phyloP scores from a whole-genome alignment of 1,140 invertebrate species.

The Dermatophagoides farinae region DNA sequence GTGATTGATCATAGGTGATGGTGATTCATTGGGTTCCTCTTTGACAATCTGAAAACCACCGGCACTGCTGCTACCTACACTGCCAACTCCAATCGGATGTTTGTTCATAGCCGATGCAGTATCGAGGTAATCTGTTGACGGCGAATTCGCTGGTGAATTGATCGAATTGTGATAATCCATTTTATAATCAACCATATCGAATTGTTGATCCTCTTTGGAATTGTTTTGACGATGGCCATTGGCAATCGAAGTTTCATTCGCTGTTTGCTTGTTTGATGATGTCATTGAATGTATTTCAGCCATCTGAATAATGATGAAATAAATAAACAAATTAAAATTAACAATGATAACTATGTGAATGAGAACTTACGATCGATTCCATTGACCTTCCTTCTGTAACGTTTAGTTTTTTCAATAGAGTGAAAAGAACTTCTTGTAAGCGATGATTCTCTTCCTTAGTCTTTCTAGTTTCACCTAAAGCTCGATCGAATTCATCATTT shows the following conservation, averaged over 20 bases:
- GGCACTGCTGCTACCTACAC: too few relatives aligned
- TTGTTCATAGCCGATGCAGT: too few relatives aligned
- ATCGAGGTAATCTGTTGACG: too few relatives aligned
- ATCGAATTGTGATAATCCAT: too few relatives aligned
- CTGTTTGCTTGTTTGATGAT: neutral
- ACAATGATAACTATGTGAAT: neutral
- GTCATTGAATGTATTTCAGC: neutral
- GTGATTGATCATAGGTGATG: too few relatives aligned
- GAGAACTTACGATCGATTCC: neutral
- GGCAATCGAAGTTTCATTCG: too few relatives aligned
- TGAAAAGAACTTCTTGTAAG: conserved; percentile 39
- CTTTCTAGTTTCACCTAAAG: conserved; percentile 54
- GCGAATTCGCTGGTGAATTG: neutral
- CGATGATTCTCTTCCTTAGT: conserved; percentile 62
- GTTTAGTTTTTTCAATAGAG: neutral
- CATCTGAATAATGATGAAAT: neutral
- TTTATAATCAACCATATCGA: too few relatives aligned
- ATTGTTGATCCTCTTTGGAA: too few relatives aligned
- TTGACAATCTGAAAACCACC: too few relatives aligned
- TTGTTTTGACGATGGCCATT: too few relatives aligned
- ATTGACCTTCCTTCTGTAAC: neutral
- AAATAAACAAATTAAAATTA: neutral
- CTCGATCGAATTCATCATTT: conserved; percentile 34
- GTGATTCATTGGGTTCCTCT: too few relatives aligned
- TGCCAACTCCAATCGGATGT: too few relatives aligned